phyloP scores from a whole-genome alignment of 2,797 vertebrate genomes.

The Zonotrichia albicollis region DNA sequence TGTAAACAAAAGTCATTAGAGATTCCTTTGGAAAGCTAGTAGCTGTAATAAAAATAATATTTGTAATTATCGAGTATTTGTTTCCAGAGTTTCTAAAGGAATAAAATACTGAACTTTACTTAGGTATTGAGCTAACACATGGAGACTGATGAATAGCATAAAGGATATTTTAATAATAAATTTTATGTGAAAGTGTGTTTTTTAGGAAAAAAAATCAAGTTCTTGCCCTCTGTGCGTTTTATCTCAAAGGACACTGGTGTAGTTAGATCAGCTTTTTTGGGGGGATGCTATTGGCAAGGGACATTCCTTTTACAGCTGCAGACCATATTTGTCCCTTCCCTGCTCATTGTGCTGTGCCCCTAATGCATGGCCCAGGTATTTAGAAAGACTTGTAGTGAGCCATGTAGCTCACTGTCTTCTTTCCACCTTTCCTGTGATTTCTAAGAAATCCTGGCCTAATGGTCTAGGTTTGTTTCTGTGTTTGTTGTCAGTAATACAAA shows the following conservation, averaged over 20 bases:
- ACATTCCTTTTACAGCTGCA: background rate
- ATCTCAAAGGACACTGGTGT: background rate
- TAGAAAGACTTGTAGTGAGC: background rate
- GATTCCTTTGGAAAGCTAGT: background rate
- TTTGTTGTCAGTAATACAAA: background rate
- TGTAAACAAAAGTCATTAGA: background rate
- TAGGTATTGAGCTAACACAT: background rate
- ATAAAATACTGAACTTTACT: background rate
- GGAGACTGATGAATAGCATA: background rate
- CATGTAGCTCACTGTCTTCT: background rate
- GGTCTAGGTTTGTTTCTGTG: background rate
- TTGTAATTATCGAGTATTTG: background rate
- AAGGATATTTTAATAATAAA: background rate
- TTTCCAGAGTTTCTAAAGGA: background rate
- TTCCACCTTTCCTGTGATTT: background rate
- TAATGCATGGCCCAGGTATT: background rate
- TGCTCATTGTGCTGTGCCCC: background rate
- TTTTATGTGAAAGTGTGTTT: background rate
- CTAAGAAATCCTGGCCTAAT: background rate
- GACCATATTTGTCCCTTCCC: background rate
- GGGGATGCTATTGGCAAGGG: background rate
- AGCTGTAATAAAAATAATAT: background rate
- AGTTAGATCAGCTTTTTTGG: background rate
- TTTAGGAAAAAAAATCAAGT: accelerated
- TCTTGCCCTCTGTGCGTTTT: background rate